phyloP scores from a whole-genome alignment of 2,888 invertebrate genomes.

The Ophion obscuratus region DNA sequence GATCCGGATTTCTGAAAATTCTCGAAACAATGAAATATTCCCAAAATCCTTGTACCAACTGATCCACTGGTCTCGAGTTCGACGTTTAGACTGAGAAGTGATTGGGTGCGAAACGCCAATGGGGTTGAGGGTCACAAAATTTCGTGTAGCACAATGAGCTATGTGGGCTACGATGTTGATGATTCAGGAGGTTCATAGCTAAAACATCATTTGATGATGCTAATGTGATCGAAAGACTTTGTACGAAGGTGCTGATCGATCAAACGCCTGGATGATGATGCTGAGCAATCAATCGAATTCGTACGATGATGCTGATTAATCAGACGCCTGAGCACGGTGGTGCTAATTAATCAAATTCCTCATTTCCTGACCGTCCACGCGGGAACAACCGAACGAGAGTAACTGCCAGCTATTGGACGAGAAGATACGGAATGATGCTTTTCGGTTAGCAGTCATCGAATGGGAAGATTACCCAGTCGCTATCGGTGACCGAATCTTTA shows the following conservation, averaged over 20 bases:
- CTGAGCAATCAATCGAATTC: not conserved
- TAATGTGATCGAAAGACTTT: too few relatives aligned
- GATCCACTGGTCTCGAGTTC: not conserved
- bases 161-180: too few relatives aligned
- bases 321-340: not conserved
- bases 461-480: conserved; percentile 26
- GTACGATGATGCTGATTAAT: not conserved
- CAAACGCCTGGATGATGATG: not conserved
- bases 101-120: not conserved
- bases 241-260: not conserved
- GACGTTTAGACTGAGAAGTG: not conserved
- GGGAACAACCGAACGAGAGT: not conserved
- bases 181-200: not conserved
- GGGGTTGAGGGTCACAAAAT: too few relatives aligned
- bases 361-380: not conserved
- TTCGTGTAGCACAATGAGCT: too few relatives aligned
- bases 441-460: conserved; percentile 15
- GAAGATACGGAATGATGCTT: conserved; percentile 13
- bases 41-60: not conserved
- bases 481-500: conserved; percentile 26
- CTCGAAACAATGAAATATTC: not conserved
- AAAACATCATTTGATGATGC: not conserved
- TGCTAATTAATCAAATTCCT: not conserved
- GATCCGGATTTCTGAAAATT: not conserved
- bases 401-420: conserved; percentile 2